Conservation (phyloP, 2,113 vertebrate genomes). For the Siniperca chuatsi region DNA sequence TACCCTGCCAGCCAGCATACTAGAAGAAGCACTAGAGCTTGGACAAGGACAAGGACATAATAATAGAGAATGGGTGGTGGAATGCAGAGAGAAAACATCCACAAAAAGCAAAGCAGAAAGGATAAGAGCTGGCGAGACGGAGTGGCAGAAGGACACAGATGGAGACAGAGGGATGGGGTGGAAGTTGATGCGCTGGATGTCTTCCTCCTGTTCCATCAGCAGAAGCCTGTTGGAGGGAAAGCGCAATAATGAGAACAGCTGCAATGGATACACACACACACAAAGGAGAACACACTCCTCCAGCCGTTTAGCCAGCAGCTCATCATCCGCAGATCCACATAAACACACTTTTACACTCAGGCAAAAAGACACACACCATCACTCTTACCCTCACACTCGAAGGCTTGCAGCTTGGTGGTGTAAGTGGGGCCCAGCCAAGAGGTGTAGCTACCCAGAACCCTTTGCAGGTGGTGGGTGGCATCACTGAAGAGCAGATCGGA, state of each 20-base stretch:
- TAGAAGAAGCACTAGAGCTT: slow-evolving; percentile 24
- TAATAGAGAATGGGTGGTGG: slow-evolving; percentile 7
- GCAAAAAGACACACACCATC: slow-evolving; percentile 15
- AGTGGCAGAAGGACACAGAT: slow-evolving; percentile 48
- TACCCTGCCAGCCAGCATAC: slow-evolving; percentile 27
- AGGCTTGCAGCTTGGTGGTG: slow-evolving; percentile 83
- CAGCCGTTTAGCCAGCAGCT: slow-evolving; percentile 65
- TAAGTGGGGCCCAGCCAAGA: slow-evolving; percentile 86
- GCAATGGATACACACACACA: slow-evolving; percentile 39
- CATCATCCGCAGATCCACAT: slow-evolving; percentile 42
- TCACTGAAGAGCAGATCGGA: slow-evolving; percentile 85
- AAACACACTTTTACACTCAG: slow-evolving; percentile 27
- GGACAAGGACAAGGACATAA: slow-evolving; percentile 39
- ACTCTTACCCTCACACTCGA: slow-evolving; percentile 86
- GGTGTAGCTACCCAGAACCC: slow-evolving; percentile 84
- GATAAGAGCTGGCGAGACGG: slow-evolving; percentile 23
- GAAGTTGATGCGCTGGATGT: slow-evolving; percentile 61
- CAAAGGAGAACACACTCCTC: slow-evolving; percentile 54
- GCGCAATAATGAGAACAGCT: slow-evolving; percentile 70
- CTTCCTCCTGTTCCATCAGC: slow-evolving; percentile 78
- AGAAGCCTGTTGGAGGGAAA: slow-evolving; percentile 81
- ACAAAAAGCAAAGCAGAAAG: slow-evolving; percentile 22
- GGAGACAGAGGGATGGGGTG: slow-evolving; percentile 56
- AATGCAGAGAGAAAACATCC: slow-evolving; percentile 24
- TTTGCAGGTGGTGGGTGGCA: slow-evolving; percentile 83